phyloP scores from a whole-genome alignment of 1,140 invertebrate genomes.

The Temnothorax curvispinosus region DNA sequence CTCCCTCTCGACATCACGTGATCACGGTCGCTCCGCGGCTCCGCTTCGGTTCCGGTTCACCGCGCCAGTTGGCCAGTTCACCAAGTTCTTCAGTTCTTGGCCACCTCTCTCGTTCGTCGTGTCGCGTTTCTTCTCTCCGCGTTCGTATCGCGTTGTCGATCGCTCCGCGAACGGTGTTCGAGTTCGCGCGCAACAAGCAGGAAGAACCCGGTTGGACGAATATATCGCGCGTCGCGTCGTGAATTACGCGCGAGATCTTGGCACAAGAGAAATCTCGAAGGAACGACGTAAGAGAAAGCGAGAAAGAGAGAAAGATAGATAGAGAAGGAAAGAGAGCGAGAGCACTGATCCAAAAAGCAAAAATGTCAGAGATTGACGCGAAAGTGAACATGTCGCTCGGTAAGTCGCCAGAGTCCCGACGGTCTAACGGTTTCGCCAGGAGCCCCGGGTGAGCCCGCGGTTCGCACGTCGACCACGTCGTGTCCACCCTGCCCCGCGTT shows the following conservation, averaged over 20 bases:
- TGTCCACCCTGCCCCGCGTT: neutral
- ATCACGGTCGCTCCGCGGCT: no score
- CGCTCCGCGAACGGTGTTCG: neutral
- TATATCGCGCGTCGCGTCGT: slow-evolving; percentile 5
- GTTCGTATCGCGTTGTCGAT: neutral
- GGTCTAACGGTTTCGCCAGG: slow-evolving; percentile 64
- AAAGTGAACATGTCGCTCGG: slow-evolving; percentile 86
- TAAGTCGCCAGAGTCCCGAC: slow-evolving; percentile 81
- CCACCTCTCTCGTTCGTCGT: neutral
- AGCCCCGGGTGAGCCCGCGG: slow-evolving; percentile 75
- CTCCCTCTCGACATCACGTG: no score
- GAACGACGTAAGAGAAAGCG: slow-evolving; percentile 2
- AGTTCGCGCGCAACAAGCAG: neutral
- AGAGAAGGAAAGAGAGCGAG: neutral
- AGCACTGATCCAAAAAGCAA: slow-evolving; percentile 25
- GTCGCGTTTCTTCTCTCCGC: neutral
- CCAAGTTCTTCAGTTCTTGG: neutral
- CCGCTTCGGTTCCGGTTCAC: no score
- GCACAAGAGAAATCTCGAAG: neutral
- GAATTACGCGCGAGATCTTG: slow-evolving; percentile 16
- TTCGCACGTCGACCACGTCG: neutral
- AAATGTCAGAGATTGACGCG: slow-evolving; percentile 84
- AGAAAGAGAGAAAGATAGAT: slow-evolving; percentile 7
- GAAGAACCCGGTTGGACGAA: neutral
- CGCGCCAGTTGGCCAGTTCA: no score